Evolutionary conservation across 2,797 vertebrate species (phyloP), one percentile per base, ranked within the genome.

Genomic region (Rhinatrema bivittatum): DNA sequence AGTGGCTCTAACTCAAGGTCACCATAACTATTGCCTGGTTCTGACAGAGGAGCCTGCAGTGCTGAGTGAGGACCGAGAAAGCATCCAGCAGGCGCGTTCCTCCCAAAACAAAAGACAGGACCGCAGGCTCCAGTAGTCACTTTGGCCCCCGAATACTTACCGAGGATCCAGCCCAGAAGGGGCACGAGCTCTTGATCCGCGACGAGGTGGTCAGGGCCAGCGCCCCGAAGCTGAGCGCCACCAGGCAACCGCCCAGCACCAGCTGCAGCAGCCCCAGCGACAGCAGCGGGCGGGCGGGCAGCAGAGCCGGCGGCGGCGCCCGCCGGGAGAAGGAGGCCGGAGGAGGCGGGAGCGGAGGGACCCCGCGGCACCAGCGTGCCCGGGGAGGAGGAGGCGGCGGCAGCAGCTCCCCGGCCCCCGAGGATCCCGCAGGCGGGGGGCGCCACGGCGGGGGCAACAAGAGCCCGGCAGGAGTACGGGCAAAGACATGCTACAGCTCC

Each of bases 151-250:
- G 16, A 12, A 14, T 47, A 82, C 91, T 89, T 61, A 94, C 91
- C 74, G 83, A 88, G 29, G 78, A 86, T 20, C 90, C 89, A 3
- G 87, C 85, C 89, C 90, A 91, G 42, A 89, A 80, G 10, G 87
- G 85, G 44, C 86, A 91, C 1, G 86, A 82, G 56, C 82, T 88
- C 60, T 88, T 75, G 62, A 93, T 75, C 37, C 81, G 81, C 10
- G 76, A 55, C 16, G 70, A 58, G 9, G 79, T 78, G 61, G 76
- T 88, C 56, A 91, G 76, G 15, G 78, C 86, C 34, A 87, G 73
- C 22, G 84, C 84, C 53, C 80, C 82, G 19, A 88, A 89, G 43
- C 82, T 88, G 45, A 93, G 75, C 11, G 78, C 87, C 69, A 89
- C 81, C 78, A 87, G 78, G 43, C 76, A 80, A 63, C 86, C 85